Evolutionary conservation across 2,797 vertebrate genomes (phyloP).

Genomic region (Molothrus ater): DNA sequence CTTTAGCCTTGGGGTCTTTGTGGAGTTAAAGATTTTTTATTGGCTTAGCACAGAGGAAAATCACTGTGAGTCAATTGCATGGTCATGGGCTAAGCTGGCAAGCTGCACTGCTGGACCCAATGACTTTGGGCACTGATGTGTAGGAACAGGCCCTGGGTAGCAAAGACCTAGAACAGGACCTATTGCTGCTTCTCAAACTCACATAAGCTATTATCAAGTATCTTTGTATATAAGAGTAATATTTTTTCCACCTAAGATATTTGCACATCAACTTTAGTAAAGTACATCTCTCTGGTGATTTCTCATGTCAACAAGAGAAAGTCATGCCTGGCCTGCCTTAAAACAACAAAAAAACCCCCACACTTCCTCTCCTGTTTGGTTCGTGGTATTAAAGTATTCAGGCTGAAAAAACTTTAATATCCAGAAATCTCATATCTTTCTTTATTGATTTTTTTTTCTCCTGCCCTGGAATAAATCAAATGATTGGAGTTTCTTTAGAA

Average conservation of each 20-base stretch:
- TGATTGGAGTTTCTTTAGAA: background rate
- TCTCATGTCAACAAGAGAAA: background rate
- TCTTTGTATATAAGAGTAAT: background rate
- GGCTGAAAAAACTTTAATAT: background rate
- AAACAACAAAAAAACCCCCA: background rate
- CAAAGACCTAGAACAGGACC: background rate
- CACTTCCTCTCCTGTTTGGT: background rate
- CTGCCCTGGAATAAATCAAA: background rate
- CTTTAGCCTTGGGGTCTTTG: background rate
- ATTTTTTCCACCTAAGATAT: background rate
- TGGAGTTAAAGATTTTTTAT: background rate
- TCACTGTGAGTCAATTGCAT: rapidly evolving
- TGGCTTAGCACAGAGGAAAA: background rate
- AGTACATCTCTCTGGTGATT: background rate
- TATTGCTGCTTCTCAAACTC: background rate
- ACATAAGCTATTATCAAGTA: background rate
- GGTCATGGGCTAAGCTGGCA: background rate
- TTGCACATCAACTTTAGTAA: background rate
- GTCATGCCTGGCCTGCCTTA: background rate
- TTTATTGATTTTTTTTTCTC: background rate
- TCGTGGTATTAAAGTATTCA: background rate
- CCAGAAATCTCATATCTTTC: background rate
- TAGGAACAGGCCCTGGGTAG: background rate
- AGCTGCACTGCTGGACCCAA: background rate
- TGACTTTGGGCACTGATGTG: rapidly evolving